These are phyloP conservation scores for Eilema depressum DNA, from an alignment of 2,888 invertebrate species.

Conservation along the genomic window DNA sequence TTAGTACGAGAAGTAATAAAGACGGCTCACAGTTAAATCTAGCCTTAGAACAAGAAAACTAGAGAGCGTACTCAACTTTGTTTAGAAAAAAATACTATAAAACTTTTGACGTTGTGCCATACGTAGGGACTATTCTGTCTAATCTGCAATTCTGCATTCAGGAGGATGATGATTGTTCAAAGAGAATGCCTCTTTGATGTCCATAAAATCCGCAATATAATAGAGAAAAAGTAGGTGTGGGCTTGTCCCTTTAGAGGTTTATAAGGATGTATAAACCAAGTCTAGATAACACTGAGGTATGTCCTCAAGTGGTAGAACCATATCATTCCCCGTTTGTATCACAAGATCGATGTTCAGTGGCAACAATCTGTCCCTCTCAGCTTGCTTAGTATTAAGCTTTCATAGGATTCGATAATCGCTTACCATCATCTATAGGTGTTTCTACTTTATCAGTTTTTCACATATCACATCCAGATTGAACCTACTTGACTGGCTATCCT, in stretches of 20 bases:
- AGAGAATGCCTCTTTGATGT: too few relatives aligned
- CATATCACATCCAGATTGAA: not conserved
- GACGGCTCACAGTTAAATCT: constrained; percentile 74
- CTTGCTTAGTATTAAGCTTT: not conserved
- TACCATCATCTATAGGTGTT: not conserved
- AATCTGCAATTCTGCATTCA: too few relatives aligned
- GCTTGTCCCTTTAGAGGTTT: too few relatives aligned
- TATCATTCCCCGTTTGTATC: too few relatives aligned
- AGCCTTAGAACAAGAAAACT: constrained; percentile 59
- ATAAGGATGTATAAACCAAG: too few relatives aligned
- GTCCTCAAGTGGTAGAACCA: too few relatives aligned
- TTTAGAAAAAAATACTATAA: not conserved
- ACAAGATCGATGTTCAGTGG: too few relatives aligned
- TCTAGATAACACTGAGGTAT: too few relatives aligned
- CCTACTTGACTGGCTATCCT: not conserved
- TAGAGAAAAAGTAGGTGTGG: too few relatives aligned
- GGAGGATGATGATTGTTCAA: not conserved
- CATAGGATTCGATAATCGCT: not conserved
- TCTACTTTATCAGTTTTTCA: not conserved
- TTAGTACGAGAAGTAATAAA: constrained; percentile 76
- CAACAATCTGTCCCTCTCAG: too few relatives aligned
- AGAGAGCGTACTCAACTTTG: constrained; percentile 36
- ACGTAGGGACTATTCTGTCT: not conserved
- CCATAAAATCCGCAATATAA: too few relatives aligned
- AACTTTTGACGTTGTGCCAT: not conserved